Evolutionary conservation across 2,797 vertebrate genomes (phyloP), one percentile per base, ranked within the genome.

Genomic region (Melanotaenia nigrans): DNA sequence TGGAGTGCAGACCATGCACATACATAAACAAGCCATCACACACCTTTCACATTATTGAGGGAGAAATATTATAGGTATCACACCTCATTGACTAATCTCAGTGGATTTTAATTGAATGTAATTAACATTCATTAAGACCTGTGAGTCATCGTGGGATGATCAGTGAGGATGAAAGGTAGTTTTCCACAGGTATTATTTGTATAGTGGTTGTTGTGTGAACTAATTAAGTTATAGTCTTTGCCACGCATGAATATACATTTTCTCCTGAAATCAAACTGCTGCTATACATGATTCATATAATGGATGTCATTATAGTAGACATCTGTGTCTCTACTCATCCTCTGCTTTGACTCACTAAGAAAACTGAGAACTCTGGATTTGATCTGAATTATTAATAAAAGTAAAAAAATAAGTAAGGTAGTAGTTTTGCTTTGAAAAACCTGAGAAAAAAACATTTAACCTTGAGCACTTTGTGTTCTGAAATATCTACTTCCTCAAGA

Each of bases 51-150:
- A 75, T 73, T 67, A 68, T 33, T 38, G 64, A 56, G 54, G 38
- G 51, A 51, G 51, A 76, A 76, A 82, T 75, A 80, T 72, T 79
- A 79, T 40, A 84, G 73, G 71, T 84, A 77, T 33, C 64, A 65
- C 36, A 18, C 73, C 66, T 86, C 67, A 87, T 81, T 83, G 80
- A 75, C 79, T 81, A 71, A 83, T 86, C 65, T 75, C 75, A 82
- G 22, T 69, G 58, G 57, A 73, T 84, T 83, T 73, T 74, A 79
- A 78, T 75, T 79, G 49, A 75, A 73, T 66, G 64, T 68, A 86
- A 91, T 89, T 85, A 88, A 79, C 1, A 2, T 78, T 82, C 68
- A 86, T 85, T 81, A 85, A 61, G 75, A 71, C 65, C 25, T 47
- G 16, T 35, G 53, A 69, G 68, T 67, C 65, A 65, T 83, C 67